Evolutionary conservation across 2,113 vertebrate species (phyloP).

Genomic region (Paracanthobrama guichenoti): DNA sequence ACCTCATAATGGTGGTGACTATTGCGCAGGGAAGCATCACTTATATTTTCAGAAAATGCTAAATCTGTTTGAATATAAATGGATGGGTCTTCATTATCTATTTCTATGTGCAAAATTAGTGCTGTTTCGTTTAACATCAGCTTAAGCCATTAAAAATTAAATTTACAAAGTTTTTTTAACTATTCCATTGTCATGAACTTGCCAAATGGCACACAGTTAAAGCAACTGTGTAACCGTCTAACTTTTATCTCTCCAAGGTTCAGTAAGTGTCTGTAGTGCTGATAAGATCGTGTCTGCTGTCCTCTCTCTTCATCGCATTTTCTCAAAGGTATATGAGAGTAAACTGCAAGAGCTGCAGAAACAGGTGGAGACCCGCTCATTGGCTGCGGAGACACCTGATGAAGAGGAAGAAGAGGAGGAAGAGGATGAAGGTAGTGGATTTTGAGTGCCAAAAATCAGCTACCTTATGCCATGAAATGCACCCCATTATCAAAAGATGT

Average conservation of each 20-base stretch:
- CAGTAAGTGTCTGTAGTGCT: conserved; percentile 19
- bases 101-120: conserved; percentile 12
- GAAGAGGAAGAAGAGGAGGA: conserved; percentile 92
- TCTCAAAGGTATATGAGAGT: conserved; percentile 94
- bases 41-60: not conserved
- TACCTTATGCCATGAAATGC: not conserved
- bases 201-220: not conserved
- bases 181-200: not conserved
- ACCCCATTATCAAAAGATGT: not conserved
- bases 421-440: conserved; percentile 77
- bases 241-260: conserved; percentile 12
- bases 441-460: not conserved
- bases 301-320: conserved; percentile 60
- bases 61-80: not conserved
- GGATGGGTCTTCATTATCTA: not conserved
- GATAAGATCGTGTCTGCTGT: conserved; percentile 46
- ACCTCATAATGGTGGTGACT: not conserved
- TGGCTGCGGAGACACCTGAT: conserved; percentile 90
- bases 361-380: conserved; percentile 93
- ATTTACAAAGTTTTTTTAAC: not conserved
- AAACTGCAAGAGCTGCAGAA: conserved; percentile 97
- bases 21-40: no score
- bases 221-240: not conserved
- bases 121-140: not conserved
- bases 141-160: not conserved